Base-by-base conservation (phyloP, 2,888 invertebrate species). In the Cristatella mucedo region DNA sequence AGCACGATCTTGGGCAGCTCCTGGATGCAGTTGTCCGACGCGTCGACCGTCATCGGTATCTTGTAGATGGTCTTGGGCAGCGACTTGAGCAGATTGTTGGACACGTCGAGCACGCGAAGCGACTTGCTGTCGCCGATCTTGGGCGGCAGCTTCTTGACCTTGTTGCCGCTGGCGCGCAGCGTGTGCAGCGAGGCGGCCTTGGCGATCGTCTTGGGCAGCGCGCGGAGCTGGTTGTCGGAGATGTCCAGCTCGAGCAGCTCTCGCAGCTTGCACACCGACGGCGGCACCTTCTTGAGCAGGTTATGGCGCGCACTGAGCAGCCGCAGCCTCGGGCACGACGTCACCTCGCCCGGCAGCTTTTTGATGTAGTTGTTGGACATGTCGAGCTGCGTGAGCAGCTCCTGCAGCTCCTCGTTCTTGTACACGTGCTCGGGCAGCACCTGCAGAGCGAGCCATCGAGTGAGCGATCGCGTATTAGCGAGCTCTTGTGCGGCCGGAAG, bases 1-100 rank as follows among this genome's bases (percentile, higher is more conserved):
- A 61, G 56, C 3, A 53, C 48, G 2, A 54, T 56, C 6, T 51
- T 43, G 2, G 62, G 61, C 49, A 62, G 51, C 21, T 56, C 56
- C 7, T 53, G 55, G 13, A 63, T 46, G 16, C 52, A 47, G 45
- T 63, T 63, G 43, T 55, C 48, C 11, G 57, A 54, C 6, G 60
- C 48, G 41, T 59, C 48, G 1, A 63, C 43, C 18, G 50, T 51
- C 2, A 56, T 53, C 1, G 56, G 53, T 33, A 56, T 45, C 41
- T 63, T 62, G 44, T 63, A 63, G 9, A 63, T 49, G 9, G 56
- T 59, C 34, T 59, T 61, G 42, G 53, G 54, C 29, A 61, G 51
- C 2, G 58, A 49, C 37, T 54, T 58, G 26, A 63, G 56, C 40
- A 55, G 40, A 41, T 63, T 63, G 29, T 53, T 46, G 1, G 62